Evolutionary conservation across 2,113 vertebrate species (phyloP), one percentile per base, ranked within the genome.

Genomic region (Callospermophilus lateralis): DNA sequence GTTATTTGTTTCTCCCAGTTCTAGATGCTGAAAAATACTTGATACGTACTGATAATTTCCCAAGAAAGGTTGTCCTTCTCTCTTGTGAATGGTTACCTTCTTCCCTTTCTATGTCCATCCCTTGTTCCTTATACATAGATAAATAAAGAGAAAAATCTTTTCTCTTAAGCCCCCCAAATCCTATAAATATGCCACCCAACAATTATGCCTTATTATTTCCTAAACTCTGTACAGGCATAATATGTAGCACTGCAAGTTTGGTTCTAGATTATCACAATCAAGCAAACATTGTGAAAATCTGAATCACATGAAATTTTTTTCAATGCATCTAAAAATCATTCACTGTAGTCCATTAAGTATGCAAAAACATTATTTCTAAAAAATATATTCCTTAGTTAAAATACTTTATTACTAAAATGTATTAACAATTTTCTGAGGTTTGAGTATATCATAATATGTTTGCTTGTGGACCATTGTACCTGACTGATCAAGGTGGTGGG

Each of bases 41-140:
- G 55, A 61, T 28, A 4, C 76, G 3, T 53, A n/a, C 6, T 9
- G 30, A 0, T 78, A n/a, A 34, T 4, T 67, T 86, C 17, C 61
- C 37, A 4, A 5, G 39, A 1, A 39, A 1, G 5, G 4, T 19
- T 12, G 1, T 8, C 34, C 39, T 92, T 61, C 28, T 61, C 15
- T 10, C 2, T 51, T 37, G 0, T 9, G 78, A 15, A 26, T 2
- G 15, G 22, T 2, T 55, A 4, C 8, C 12, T 77, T 61, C 7
- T 58, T 32, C 2, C 19, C 16, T 26, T 72, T 42, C 45, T 0
- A 11, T 37, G 24, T 2, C 1, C 16, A 80, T 88, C 55, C 17
- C 51, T 61, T 32, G 2, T 9, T 72, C 1, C 16, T 20, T 32
- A 6, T 5, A 16, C 12, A 1, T 24, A 5, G 30, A 30, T 4